These are phyloP conservation scores for Perdita meconis DNA, from an alignment of 2,888 invertebrate genomes.

Conservation along the genomic window DNA sequence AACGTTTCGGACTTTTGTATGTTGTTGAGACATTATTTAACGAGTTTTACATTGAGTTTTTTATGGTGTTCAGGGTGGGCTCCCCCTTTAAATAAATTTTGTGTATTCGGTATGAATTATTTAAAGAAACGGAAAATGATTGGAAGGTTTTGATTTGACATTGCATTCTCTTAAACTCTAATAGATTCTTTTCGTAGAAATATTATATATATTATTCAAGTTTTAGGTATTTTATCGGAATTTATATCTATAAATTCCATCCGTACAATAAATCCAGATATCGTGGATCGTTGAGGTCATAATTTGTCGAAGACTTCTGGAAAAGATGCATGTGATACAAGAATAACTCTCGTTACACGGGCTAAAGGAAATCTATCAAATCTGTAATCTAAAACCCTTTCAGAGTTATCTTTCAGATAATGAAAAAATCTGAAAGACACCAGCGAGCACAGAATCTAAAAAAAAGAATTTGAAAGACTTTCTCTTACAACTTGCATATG, in stretches of 20 bases:
- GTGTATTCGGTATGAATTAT: no score
- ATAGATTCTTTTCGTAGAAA: background rate
- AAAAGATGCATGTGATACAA: constrained; percentile 7
- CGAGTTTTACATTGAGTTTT: no score
- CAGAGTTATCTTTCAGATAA: background rate
- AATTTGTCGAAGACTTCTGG: constrained; percentile 8
- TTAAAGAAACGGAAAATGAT: no score
- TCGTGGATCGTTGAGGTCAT: background rate
- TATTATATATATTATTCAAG: background rate
- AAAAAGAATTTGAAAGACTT: no score
- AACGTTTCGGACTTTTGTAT: no score
- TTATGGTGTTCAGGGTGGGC: no score
- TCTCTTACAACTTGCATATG: no score
- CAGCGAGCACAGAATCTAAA: no score
- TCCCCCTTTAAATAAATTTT: no score
- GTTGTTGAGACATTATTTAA: no score
- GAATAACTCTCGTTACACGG: background rate
- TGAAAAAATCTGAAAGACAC: no score
- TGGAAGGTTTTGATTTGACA: no score
- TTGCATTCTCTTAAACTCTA: background rate
- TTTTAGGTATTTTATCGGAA: background rate
- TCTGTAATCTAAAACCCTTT: constrained; percentile 15
- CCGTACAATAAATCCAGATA: background rate
- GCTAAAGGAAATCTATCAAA: constrained; percentile 10
- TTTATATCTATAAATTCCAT: background rate